Conservation (phyloP, 2,113 vertebrate species). For the Tautogolabrus adspersus region DNA sequence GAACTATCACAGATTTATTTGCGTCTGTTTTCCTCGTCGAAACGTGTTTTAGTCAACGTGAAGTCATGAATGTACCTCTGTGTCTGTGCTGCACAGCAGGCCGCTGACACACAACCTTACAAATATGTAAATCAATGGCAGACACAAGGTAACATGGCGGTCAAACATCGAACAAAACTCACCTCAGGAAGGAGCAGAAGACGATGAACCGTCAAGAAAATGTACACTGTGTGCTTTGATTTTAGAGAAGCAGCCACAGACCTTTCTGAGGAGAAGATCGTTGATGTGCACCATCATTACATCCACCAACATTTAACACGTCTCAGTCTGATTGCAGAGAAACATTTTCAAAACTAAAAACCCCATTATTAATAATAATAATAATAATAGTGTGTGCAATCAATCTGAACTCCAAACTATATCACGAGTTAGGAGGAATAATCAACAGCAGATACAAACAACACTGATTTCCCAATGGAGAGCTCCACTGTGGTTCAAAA, state of each 20-base stretch:
- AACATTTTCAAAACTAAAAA: constrained; percentile 9
- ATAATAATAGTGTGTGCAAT: constrained; percentile 40
- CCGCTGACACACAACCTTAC: constrained; percentile 40
- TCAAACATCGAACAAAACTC: not conserved
- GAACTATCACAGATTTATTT: constrained; percentile 49
- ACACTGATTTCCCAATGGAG: constrained; percentile 79
- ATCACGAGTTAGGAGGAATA: constrained; percentile 64
- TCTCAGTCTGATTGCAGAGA: not conserved
- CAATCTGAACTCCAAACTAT: constrained; percentile 61
- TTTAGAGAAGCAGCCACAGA: not conserved
- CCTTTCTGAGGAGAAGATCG: not conserved
- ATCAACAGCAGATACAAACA: constrained; percentile 75
- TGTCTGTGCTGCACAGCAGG: constrained; percentile 59
- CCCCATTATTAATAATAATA: not conserved
- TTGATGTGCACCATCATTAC: not conserved
- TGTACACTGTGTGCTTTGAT: not conserved
- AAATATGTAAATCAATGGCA: constrained; percentile 25
- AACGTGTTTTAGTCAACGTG: constrained; percentile 40
- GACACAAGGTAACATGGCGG: not conserved
- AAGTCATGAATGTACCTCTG: constrained; percentile 70
- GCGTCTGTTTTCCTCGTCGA: constrained; percentile 31
- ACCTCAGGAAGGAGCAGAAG: not conserved
- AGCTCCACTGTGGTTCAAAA: constrained; percentile 68
- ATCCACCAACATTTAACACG: constrained; percentile 2
- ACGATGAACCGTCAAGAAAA: not conserved